Base-by-base conservation (phyloP, 1,140 invertebrate genomes). In the Bombyx mandarina region DNA sequence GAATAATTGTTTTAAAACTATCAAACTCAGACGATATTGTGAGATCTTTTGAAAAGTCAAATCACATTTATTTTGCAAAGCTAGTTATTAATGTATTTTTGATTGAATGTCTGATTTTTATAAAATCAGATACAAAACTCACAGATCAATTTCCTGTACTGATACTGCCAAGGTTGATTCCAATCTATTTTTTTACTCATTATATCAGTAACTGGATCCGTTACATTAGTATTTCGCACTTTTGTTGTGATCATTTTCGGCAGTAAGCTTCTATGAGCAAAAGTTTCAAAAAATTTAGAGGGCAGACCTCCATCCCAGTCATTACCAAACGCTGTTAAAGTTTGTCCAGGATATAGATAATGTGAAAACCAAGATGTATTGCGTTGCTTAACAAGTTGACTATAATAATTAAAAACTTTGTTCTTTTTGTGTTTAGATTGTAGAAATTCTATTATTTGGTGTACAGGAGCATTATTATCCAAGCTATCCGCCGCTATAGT, bases 221-320 rank as follows among this genome's bases (percentile, higher is more conserved):
- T 58, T 60, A 66, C 71, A 10, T 66, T 61, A 9, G 69, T 57
- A 59, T 85, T 61, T 6, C 56, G 60, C 10, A 82, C 54, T 12
- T 55, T 53, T 6, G 74, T 73, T 56, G 75, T 73, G 53, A 87
- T 74, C 45, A 84, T 73, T 59, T 73, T 79, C n/a, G 84, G 84
- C 18, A 70, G 53, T 8, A 75, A 62, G 60, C 77, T 77, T 58
- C 75, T 87, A 63, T 84, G 73, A 26, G 61, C 50, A 55, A 87
- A 82, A 45, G 61, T 59, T 62, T 87, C 74, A 69, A 84, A 85
- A 56, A 73, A 82, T 45, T 69, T 65, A 0, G 66, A 57, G 26
- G 71, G 62, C 0, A 85, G 57, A 8, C 73, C 70, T 10, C 84
- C 84, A 56, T 84, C 72, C 77, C 79, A 87, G 35, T 82, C 75